These are phyloP conservation scores for Pseudomyrmex gracilis DNA, from an alignment of 1,140 invertebrate species.

Conservation along the genomic window DNA sequence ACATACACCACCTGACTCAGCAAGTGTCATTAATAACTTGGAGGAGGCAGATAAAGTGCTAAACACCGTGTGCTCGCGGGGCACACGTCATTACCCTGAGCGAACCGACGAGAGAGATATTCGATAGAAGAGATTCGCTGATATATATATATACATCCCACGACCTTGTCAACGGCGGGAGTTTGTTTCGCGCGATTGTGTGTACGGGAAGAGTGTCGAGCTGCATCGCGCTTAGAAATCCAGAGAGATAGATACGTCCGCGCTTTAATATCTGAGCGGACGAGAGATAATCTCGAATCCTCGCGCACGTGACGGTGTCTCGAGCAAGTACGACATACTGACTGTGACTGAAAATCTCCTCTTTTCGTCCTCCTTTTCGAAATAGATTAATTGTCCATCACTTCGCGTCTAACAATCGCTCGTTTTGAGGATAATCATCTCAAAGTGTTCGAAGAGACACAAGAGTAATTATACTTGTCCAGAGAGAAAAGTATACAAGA, in stretches of 20 bases:
- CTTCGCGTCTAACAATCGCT: too few relatives aligned
- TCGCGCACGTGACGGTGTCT: too few relatives aligned
- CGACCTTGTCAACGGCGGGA: neutral
- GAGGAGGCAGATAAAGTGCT: conserved; percentile 73
- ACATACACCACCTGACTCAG: conserved; percentile 67
- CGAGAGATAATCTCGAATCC: too few relatives aligned
- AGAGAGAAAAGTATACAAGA: neutral
- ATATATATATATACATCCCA: conserved; percentile 7
- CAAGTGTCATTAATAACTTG: conserved; percentile 74
- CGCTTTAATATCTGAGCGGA: too few relatives aligned
- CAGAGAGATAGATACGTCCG: too few relatives aligned
- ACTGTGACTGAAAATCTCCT: too few relatives aligned
- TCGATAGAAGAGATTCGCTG: conserved; percentile 19
- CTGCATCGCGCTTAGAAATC: too few relatives aligned
- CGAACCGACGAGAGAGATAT: conserved; percentile 40
- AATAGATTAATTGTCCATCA: too few relatives aligned
- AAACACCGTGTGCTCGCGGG: conserved; percentile 68
- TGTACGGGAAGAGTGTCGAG: neutral
- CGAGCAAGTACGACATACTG: too few relatives aligned
- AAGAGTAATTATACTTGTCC: neutral
- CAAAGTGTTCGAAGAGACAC: too few relatives aligned
- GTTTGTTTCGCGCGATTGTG: neutral
- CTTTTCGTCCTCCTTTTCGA: too few relatives aligned
- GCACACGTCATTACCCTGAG: conserved; percentile 71
- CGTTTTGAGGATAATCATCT: too few relatives aligned